Evolutionary conservation across 2,797 vertebrate genomes (phyloP).

Genomic region (Xenentodon cancila): DNA sequence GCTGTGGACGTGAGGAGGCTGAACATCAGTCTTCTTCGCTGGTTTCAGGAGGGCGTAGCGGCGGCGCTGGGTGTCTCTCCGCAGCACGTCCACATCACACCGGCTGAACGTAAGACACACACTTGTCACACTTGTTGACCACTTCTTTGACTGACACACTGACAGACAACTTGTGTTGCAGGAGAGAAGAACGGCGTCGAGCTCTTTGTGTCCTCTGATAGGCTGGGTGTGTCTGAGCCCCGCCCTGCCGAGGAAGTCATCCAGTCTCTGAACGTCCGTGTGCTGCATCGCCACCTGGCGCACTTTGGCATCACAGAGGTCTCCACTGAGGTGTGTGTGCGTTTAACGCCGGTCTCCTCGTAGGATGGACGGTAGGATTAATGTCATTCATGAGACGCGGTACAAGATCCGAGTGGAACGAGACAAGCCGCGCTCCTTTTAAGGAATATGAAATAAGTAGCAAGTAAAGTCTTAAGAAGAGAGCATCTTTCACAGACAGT

Average conservation of each 20-base stretch:
- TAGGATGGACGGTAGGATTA: too few species aligned
- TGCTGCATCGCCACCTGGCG: constrained; percentile 88
- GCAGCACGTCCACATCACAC: constrained; percentile 90
- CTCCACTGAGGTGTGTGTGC: constrained; percentile 87
- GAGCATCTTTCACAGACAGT: too few species aligned
- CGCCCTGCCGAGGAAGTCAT: constrained; percentile 91
- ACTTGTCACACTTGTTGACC: too few species aligned
- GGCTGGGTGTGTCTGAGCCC: constrained; percentile 81
- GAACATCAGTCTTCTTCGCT: constrained; percentile 88
- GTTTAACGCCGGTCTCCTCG: too few species aligned
- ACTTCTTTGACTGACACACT: background rate
- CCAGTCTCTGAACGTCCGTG: constrained; percentile 88
- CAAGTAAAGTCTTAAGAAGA: too few species aligned
- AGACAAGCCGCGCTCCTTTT: too few species aligned
- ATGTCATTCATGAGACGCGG: too few species aligned
- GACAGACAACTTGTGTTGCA: constrained; percentile 46
- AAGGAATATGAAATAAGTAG: too few species aligned
- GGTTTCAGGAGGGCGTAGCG: constrained; percentile 89
- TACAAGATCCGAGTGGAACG: too few species aligned
- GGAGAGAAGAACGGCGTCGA: constrained; percentile 92
- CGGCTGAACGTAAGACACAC: constrained; percentile 83
- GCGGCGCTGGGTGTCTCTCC: constrained; percentile 86
- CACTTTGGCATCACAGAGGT: constrained; percentile 92
- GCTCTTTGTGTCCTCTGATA: constrained; percentile 89
- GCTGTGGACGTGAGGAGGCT: constrained; percentile 90